Percentiles rank a stretch among this genome's conserved stretches.
Conservation (phyloP, 2,888 invertebrate species). For the Pemphredon lugubris region DNA sequence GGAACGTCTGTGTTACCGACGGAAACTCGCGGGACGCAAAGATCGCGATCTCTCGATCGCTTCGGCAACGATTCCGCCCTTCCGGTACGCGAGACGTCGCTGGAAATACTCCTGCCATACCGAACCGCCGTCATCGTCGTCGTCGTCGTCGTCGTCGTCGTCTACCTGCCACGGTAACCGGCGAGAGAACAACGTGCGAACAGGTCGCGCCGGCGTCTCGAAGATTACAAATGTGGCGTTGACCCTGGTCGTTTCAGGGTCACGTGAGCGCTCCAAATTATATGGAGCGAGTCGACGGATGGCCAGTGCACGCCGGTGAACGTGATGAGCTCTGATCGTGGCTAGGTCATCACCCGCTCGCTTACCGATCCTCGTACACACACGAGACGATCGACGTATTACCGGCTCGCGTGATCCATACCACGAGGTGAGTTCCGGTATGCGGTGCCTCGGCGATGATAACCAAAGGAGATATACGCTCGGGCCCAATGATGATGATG, state of each 20-base stretch:
- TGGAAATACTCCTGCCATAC: too few relatives aligned
- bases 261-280: slow-evolving; percentile 79
- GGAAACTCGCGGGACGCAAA: too few relatives aligned
- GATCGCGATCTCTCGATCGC: too few relatives aligned
- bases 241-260: slow-evolving; percentile 77
- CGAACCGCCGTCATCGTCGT: too few relatives aligned
- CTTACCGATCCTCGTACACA: slow-evolving; percentile 68
- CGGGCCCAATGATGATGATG: slow-evolving; percentile 33
- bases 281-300: slow-evolving; percentile 76
- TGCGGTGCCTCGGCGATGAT: slow-evolving; percentile 42
- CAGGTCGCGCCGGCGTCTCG: slow-evolving; percentile 76
- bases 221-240: slow-evolving; percentile 78
- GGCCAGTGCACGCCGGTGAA: slow-evolving; percentile 70
- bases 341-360: slow-evolving; percentile 70
- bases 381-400: slow-evolving; percentile 20
- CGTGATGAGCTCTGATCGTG: slow-evolving; percentile 74
- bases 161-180: slow-evolving; percentile 65
- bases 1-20: background rate
- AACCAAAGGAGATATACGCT: slow-evolving; percentile 45
- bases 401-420: slow-evolving; percentile 21
- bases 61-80: background rate
- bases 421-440: slow-evolving; percentile 20
- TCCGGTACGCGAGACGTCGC: too few relatives aligned
- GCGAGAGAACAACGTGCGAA: slow-evolving; percentile 75
- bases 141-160: slow-evolving; percentile 59